Evolutionary conservation across 2,113 vertebrate genomes (phyloP).

Genomic region (Hiodon tergisus): DNA sequence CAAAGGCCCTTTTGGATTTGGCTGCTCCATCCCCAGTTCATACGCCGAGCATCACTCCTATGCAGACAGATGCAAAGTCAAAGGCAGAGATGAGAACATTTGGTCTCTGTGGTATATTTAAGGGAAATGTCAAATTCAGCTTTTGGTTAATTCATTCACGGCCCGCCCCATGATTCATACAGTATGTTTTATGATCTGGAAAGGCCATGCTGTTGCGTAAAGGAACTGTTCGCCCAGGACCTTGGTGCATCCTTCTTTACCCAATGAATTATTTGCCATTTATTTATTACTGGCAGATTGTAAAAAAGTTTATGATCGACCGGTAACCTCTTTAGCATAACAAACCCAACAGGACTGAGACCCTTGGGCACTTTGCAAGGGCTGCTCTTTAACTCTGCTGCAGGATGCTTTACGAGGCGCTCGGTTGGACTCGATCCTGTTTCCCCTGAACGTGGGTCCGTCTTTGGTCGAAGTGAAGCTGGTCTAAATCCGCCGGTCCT

Average conservation of each 20-base stretch:
- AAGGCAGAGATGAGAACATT: constrained; percentile 24
- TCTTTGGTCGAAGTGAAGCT: too few species aligned
- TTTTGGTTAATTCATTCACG: constrained; percentile 48
- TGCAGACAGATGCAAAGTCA: constrained; percentile 12
- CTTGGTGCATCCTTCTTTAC: neutral
- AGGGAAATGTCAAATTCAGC: constrained; percentile 43
- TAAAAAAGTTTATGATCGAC: too few species aligned
- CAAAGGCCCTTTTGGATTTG: constrained; percentile 21
- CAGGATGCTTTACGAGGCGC: too few species aligned
- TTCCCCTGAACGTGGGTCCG: too few species aligned
- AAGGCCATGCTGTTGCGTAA: constrained; percentile 30
- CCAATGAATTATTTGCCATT: neutral
- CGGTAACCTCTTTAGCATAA: too few species aligned
- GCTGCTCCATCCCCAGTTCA: constrained; percentile 1
- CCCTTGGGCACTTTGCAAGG: too few species aligned
- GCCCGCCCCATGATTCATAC: constrained; percentile 36
- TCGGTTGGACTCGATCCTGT: too few species aligned
- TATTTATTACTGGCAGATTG: too few species aligned
- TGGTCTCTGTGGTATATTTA: constrained; percentile 40
- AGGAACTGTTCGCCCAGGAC: neutral
- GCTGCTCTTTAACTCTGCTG: too few species aligned
- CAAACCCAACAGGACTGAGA: too few species aligned
- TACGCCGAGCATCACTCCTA: constrained; percentile 15
- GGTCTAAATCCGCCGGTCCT: too few species aligned
- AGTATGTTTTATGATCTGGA: constrained; percentile 33